Evolutionary conservation across 1,140 invertebrate species (phyloP), one percentile per base, ranked within the genome.

Genomic region (Cylas formicarius): DNA sequence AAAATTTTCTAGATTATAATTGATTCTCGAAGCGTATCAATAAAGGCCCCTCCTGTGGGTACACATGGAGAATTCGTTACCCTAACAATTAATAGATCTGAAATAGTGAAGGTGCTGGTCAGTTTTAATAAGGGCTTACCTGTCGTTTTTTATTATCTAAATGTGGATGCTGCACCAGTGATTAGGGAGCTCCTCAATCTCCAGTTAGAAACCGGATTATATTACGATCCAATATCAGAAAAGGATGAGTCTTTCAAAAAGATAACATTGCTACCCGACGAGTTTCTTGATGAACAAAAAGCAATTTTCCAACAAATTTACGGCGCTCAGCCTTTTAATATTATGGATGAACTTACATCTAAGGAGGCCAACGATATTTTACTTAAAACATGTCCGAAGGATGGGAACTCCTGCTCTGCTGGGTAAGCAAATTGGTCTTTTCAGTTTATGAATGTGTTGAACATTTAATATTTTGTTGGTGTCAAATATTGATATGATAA

Each of bases 301-400:
- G 39, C 60, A 2, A 69, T 73, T 48, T 71, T 90, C 11, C 80
- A 80, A 61, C 55, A 67, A 19, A 75, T 87, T 44, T 88, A 82
- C 60, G 67, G 67, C 5, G 40, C 28, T 10, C 22, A 38, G 8
- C 36, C 51, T 3, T 10, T 39, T 2, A 72, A 72, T 58, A 56
- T 72, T 33, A 69, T 84, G 33, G 80, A 80, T 51, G 86, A 90
- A 62, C 67, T 91, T 4, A 82, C 66, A 46, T 57, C 70, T 11
- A 76, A 76, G 43, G 84, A 89, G 68, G 86, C 86, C 1, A 87
- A 89, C 64, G 80, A 86, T 55, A 82, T 90, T 52, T 67, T 90
- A 34, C 71, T 89, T 7, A 76, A 80, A 55, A 79, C 84, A 14
- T 84, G 81, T 44, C 80, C 82, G 1, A 77, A 75, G 40, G 58